Conservation (phyloP, 2,797 vertebrate genomes). For the Amniataba percoides region DNA sequence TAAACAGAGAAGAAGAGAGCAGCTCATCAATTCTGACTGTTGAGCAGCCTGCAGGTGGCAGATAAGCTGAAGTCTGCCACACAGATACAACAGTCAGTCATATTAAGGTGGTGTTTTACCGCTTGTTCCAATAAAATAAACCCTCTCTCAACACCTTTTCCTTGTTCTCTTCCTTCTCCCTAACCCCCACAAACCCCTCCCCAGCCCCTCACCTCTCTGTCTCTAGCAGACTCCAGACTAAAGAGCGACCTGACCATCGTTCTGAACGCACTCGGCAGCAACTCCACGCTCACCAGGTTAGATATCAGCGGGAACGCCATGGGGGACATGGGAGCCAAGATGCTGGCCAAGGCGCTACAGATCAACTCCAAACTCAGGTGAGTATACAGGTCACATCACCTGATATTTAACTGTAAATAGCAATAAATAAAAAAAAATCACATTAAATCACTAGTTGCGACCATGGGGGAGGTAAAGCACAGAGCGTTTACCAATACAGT, state of each 20-base stretch:
- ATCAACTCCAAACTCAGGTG: conserved; percentile 99
- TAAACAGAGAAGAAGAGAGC: conserved; percentile 6
- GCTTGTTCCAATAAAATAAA: neutral
- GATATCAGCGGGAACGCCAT: conserved; percentile 97
- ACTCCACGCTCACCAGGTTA: conserved; percentile 93
- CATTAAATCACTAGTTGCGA: neutral
- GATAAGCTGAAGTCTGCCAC: neutral
- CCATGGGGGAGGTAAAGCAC: too few species aligned
- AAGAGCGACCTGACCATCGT: conserved; percentile 95
- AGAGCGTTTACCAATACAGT: too few species aligned
- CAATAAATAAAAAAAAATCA: too few species aligned
- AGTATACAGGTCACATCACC: neutral
- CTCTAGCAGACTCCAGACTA: conserved; percentile 95
- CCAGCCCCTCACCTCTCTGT: conserved; percentile 95
- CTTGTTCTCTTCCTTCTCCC: neutral
- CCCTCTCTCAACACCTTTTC: conserved; percentile 8
- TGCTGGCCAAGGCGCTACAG: conserved; percentile 97
- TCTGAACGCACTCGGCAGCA: conserved; percentile 96
- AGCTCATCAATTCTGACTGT: conserved; percentile 14
- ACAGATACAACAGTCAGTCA: neutral
- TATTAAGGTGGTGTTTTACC: neutral
- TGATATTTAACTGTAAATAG: neutral
- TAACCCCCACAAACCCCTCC: neutral
- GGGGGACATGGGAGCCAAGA: conserved; percentile 99
- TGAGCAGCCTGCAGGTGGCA: conserved; percentile 6